Conservation (phyloP, 2,113 vertebrate species). For the Chrysochloris asiatica region DNA sequence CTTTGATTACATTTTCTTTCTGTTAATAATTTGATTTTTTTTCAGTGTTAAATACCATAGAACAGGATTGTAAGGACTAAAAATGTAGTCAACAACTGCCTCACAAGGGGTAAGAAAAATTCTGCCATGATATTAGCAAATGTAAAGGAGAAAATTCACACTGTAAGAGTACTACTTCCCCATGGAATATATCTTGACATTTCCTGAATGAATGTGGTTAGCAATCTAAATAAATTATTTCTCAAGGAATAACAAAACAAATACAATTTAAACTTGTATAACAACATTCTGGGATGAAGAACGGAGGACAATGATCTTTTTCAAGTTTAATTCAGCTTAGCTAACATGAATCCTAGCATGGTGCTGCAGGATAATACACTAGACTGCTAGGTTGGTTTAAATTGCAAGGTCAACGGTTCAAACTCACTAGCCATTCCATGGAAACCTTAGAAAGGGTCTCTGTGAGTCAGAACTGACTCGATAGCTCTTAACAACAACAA, state of each 20-base stretch:
- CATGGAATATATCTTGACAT: constrained; percentile 90
- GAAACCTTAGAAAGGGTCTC: too few relatives aligned
- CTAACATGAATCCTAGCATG: too few relatives aligned
- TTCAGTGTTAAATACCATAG: constrained; percentile 96
- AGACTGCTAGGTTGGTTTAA: too few relatives aligned
- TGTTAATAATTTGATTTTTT: constrained; percentile 87
- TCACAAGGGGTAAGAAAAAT: constrained; percentile 91
- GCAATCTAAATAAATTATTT: constrained; percentile 91
- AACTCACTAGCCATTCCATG: too few relatives aligned
- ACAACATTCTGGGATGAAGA: constrained; percentile 33
- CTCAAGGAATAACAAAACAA: constrained; percentile 93
- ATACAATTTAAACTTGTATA: constrained; percentile 97
- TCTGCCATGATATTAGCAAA: constrained; percentile 94
- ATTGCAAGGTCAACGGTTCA: too few relatives aligned
- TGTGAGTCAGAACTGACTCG: too few relatives aligned
- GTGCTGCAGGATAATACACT: too few relatives aligned
- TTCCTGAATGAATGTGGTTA: constrained; percentile 92
- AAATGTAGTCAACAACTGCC: constrained; percentile 92
- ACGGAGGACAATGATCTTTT: not conserved
- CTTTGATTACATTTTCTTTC: constrained; percentile 48
- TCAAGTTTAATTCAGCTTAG: not conserved
- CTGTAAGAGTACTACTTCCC: constrained; percentile 93
- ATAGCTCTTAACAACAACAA: too few relatives aligned
- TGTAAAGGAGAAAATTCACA: constrained; percentile 93
- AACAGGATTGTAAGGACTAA: constrained; percentile 93